A percentile compares a stretch with the other conserved stretches of the same genome.
Conservation (phyloP, 37 sponge, comb jelly and placozoan genomes). For the Crambe crambe region DNA sequence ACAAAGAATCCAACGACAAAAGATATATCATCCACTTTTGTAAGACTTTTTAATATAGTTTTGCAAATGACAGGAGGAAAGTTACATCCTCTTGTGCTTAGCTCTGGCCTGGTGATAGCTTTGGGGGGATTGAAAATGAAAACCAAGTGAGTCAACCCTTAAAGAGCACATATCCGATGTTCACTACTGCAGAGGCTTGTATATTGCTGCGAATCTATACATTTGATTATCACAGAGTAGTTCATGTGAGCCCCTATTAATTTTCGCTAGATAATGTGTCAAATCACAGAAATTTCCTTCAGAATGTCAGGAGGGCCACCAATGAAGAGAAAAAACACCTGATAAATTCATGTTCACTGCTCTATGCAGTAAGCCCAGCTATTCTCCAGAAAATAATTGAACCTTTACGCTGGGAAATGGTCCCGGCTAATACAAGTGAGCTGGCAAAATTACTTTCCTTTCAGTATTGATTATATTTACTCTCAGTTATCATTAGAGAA, state of each 20-base stretch:
- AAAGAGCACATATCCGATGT: slow-evolving; percentile 30
- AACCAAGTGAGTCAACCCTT: background rate
- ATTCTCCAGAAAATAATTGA: slow-evolving; percentile 18
- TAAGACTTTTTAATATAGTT: background rate
- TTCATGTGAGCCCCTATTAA: slow-evolving; percentile 18
- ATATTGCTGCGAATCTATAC: slow-evolving; percentile 34
- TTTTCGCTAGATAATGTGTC: no score
- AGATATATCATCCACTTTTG: slow-evolving; percentile 21
- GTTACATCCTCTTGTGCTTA: background rate
- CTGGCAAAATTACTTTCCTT: no score
- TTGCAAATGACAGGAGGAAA: background rate
- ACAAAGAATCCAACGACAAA: slow-evolving; percentile 1
- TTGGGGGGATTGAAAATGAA: slow-evolving; percentile 28
- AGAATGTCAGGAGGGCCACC: background rate
- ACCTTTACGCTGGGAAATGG: slow-evolving; percentile 33
- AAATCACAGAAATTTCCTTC: background rate
- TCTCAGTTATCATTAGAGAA: slow-evolving; percentile 26
- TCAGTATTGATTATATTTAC: background rate
- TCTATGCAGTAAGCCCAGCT: slow-evolving; percentile 24
- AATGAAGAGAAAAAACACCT: slow-evolving; percentile 9
- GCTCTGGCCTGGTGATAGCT: slow-evolving; percentile 34
- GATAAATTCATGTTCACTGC: slow-evolving; percentile 36
- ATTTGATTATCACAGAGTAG: slow-evolving; percentile 33
- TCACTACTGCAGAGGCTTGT: slow-evolving; percentile 5
- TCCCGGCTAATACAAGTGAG: slow-evolving; percentile 24